A percentile compares a stretch with the other conserved stretches of the same genome.
These are phyloP conservation scores for Gasterosteus aculeatus DNA, from an alignment of 2,113 vertebrate species.

Conservation along the genomic window DNA sequence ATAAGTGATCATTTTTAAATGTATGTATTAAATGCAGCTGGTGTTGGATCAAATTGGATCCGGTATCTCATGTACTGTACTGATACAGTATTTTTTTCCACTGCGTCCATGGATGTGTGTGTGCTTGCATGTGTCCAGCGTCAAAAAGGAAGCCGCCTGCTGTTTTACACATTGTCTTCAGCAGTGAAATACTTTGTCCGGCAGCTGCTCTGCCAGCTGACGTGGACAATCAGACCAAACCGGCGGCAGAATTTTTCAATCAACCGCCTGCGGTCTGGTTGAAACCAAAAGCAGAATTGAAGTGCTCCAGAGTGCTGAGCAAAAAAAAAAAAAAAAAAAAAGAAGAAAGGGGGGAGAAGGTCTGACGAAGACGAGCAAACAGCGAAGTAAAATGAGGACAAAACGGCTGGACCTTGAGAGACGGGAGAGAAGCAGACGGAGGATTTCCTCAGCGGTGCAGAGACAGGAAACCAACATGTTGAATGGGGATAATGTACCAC, in stretches of 20 bases:
- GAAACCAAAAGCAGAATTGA: conserved; percentile 11
- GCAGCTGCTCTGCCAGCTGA: conserved; percentile 21
- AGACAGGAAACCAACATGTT: not conserved
- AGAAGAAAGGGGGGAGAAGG: not conserved
- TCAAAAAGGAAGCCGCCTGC: not conserved
- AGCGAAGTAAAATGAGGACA: conserved; percentile 13
- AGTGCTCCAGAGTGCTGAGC: conserved; percentile 31
- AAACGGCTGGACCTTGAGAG: conserved; percentile 3
- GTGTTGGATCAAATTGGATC: not conserved
- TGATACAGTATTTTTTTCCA: not conserved
- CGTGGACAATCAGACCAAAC: conserved; percentile 32
- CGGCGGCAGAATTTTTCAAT: conserved; percentile 27
- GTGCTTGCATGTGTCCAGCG: not conserved
- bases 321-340: not conserved
- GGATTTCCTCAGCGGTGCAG: not conserved
- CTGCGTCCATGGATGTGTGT: not conserved
- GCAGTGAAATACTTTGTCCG: not conserved
- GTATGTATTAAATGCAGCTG: too few relatives aligned
- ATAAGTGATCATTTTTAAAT: not conserved
- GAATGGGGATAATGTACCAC: not conserved
- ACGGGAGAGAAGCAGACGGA: not conserved
- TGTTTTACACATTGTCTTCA: conserved; percentile 1
- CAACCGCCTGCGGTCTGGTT: conserved; percentile 38
- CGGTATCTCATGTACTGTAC: not conserved
- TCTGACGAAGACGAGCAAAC: conserved; percentile 37